phyloP scores from a whole-genome alignment of 2,888 invertebrate species.

The Spilosoma lubricipeda region DNA sequence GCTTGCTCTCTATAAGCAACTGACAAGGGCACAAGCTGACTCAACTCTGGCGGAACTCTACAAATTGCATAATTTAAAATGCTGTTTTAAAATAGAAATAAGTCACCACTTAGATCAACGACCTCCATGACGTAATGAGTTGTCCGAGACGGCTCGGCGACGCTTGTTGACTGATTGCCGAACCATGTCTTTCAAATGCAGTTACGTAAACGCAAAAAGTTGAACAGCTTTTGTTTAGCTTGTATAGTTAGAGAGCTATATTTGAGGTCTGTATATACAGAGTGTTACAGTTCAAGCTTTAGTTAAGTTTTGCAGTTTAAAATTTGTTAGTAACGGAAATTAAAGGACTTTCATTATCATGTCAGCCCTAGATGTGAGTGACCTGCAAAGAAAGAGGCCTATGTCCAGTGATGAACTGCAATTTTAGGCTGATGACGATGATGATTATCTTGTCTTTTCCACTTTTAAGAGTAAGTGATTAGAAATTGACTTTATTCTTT shows the following conservation, averaged over 20 bases:
- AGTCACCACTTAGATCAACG: slow-evolving; percentile 33
- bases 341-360: too few relatives aligned
- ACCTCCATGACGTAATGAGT: slow-evolving; percentile 40
- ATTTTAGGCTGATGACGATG: too few relatives aligned
- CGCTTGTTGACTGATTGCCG: slow-evolving; percentile 26
- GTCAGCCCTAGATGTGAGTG: too few relatives aligned
- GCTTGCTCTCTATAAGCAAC: background rate
- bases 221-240: background rate
- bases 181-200: slow-evolving; percentile 14
- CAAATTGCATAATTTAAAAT: slow-evolving; percentile 4
- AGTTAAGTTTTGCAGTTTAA: too few relatives aligned
- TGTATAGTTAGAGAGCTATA: background rate
- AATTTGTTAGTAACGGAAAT: too few relatives aligned
- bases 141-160: slow-evolving; percentile 47
- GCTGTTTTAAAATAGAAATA: slow-evolving; percentile 28
- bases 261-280: background rate
- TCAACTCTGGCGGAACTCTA: background rate
- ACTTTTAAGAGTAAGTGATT: too few relatives aligned
- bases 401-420: too few relatives aligned
- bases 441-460: too few relatives aligned
- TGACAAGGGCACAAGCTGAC: background rate
- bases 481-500: too few relatives aligned
- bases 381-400: too few relatives aligned
- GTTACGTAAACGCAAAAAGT: slow-evolving; percentile 4
- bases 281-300: background rate